A percentile compares a stretch with the other conserved stretches of the same genome.
Evolutionary conservation across 2,113 vertebrate genomes (phyloP).

Genomic region (Gnathonemus longibarbis): DNA sequence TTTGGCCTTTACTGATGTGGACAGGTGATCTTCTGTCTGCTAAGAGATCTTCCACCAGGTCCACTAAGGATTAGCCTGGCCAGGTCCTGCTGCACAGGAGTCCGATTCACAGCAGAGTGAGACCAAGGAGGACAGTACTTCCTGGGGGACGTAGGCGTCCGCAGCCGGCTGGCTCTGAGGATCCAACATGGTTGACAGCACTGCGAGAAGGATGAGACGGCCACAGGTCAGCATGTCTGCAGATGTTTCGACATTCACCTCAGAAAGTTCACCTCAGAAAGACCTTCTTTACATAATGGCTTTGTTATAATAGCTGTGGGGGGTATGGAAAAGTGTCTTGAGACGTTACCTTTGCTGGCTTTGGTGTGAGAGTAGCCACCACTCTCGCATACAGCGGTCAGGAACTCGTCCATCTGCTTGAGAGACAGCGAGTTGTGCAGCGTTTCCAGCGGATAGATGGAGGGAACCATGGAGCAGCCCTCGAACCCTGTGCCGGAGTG

Average conservation of each 20-base stretch:
- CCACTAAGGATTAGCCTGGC: neutral
- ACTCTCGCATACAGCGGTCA: slow-evolving; percentile 74
- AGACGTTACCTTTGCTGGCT: slow-evolving; percentile 67
- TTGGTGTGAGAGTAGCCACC: slow-evolving; percentile 68
- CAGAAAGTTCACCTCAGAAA: neutral
- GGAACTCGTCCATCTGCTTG: slow-evolving; percentile 88
- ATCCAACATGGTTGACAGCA: slow-evolving; percentile 69
- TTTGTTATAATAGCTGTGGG: neutral
- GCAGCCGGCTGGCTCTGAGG: slow-evolving; percentile 72
- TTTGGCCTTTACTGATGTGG: neutral
- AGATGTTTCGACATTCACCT: neutral
- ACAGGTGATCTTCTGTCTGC: neutral
- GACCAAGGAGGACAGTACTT: slow-evolving; percentile 62
- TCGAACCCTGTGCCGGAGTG: slow-evolving; percentile 79
- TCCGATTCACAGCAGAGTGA: slow-evolving; percentile 55
- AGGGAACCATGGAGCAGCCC: slow-evolving; percentile 97
- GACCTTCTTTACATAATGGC: neutral
- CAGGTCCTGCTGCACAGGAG: neutral
- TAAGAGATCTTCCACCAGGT: neutral
- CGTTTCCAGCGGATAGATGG: slow-evolving; percentile 92
- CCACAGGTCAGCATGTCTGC: neutral
- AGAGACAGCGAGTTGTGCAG: slow-evolving; percentile 94
- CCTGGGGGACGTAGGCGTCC: slow-evolving; percentile 66
- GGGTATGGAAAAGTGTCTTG: neutral
- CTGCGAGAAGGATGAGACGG: slow-evolving; percentile 33